Conservation (phyloP, 2,113 vertebrate genomes). For the Hemiscyllium ocellatum region DNA sequence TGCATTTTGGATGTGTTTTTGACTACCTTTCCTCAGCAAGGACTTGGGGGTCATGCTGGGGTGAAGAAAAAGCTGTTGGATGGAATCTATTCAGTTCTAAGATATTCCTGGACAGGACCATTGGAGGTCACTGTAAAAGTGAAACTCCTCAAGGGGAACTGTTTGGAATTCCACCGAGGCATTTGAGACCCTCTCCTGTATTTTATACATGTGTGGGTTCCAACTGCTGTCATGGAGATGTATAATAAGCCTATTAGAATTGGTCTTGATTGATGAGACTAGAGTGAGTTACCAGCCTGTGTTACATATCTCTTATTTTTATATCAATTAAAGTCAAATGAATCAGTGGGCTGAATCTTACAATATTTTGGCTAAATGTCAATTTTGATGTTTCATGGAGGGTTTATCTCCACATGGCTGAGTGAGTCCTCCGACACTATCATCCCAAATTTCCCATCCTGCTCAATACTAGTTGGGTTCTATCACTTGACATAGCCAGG, state of each 20-base stretch:
- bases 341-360: not conserved
- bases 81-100: not conserved
- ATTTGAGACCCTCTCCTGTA: not conserved
- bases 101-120: not conserved
- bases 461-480: too few relatives aligned
- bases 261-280: not conserved
- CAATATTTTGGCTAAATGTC: too few relatives aligned
- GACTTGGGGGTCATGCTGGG: not conserved
- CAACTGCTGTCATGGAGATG: not conserved
- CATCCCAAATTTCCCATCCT: too few relatives aligned
- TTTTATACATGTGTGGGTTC: not conserved
- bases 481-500: too few relatives aligned
- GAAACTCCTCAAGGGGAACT: not conserved
- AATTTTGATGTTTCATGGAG: too few relatives aligned
- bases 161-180: too few relatives aligned
- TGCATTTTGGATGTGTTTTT: not conserved
- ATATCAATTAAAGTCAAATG: not conserved
- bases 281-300: not conserved
- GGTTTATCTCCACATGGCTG: too few relatives aligned
- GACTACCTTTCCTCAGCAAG: not conserved
- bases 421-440: too few relatives aligned
- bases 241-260: not conserved
- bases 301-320: not conserved
- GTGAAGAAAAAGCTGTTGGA: not conserved
- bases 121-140: not conserved